phyloP scores from a whole-genome alignment of 2,797 vertebrate genomes.

The Philypnodon macrostomus region DNA sequence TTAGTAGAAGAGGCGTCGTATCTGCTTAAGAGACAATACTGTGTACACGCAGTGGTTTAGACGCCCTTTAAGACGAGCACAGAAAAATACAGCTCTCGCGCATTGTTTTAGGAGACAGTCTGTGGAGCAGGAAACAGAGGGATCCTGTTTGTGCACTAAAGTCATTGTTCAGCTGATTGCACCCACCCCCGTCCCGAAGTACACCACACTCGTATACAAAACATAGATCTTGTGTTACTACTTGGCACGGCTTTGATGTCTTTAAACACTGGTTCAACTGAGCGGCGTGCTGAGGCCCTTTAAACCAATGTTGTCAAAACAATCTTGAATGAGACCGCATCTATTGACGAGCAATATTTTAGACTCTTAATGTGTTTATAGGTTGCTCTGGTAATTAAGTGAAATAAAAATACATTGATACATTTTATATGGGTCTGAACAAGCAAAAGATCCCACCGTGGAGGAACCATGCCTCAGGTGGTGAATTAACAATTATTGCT shows the following conservation, averaged over 20 bases:
- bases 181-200: background rate
- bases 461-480: too few species aligned
- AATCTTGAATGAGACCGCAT: background rate
- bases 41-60: constrained; percentile 24
- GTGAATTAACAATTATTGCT: too few species aligned
- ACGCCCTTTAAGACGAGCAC: too few species aligned
- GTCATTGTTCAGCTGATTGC: constrained; percentile 76
- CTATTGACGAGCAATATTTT: too few species aligned
- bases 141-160: constrained; percentile 79
- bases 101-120: constrained; percentile 57
- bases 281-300: constrained; percentile 47
- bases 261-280: constrained; percentile 34
- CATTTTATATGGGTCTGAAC: too few species aligned
- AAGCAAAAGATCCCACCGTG: too few species aligned
- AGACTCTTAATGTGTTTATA: too few species aligned
- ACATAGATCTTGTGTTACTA: constrained; percentile 30
- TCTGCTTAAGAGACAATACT: constrained; percentile 11
- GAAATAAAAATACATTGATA: too few species aligned
- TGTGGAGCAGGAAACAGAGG: constrained; percentile 77
- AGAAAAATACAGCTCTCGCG: constrained; percentile 29
- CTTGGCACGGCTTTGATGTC: constrained; percentile 24
- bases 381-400: too few species aligned
- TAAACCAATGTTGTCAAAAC: background rate
- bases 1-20: too few species aligned
- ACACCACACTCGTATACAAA: constrained; percentile 21